These are phyloP conservation scores for Festucalex cinctus DNA, from an alignment of 2,113 vertebrate species.

Conservation along the genomic window DNA sequence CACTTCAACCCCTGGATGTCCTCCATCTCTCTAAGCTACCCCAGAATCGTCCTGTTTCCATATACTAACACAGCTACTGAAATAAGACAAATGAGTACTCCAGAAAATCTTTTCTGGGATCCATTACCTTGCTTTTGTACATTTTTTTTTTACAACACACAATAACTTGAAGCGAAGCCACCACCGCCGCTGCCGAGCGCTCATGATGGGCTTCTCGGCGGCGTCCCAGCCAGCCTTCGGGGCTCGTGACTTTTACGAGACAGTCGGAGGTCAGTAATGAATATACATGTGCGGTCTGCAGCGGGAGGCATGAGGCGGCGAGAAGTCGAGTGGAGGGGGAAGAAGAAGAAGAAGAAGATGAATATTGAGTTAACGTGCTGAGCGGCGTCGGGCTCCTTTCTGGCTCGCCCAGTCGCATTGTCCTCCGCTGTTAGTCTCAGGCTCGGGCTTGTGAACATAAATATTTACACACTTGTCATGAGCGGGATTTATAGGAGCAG, in stretches of 20 bases:
- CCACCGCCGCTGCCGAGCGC: constrained; percentile 17
- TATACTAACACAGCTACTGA: constrained; percentile 29
- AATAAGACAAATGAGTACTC: constrained; percentile 49
- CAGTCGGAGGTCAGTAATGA: constrained; percentile 68
- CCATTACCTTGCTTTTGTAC: constrained; percentile 37
- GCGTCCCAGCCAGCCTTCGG: constrained; percentile 39
- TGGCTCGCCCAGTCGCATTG: constrained; percentile 52
- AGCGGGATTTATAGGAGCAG: constrained; percentile 61
- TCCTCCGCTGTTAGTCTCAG: constrained; percentile 66
- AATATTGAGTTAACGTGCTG: constrained; percentile 64
- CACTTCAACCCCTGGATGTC: neutral
- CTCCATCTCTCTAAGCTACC: neutral
- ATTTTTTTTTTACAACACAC: constrained; percentile 19
- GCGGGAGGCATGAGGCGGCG: constrained; percentile 35
- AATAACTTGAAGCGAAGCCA: constrained; percentile 26
- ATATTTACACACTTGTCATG: constrained; percentile 68
- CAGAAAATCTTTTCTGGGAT: constrained; percentile 34
- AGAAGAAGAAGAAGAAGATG: constrained; percentile 35
- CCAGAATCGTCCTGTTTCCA: constrained; percentile 13
- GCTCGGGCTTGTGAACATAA: constrained; percentile 65
- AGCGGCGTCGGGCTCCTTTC: constrained; percentile 46
- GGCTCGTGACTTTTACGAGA: constrained; percentile 38
- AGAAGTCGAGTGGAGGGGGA: constrained; percentile 52
- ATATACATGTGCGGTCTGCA: constrained; percentile 68
- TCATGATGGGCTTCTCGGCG: constrained; percentile 35